These are phyloP conservation scores for Neofelis nebulosa DNA, from an alignment of 2,113 vertebrate species.

Conservation along the genomic window DNA sequence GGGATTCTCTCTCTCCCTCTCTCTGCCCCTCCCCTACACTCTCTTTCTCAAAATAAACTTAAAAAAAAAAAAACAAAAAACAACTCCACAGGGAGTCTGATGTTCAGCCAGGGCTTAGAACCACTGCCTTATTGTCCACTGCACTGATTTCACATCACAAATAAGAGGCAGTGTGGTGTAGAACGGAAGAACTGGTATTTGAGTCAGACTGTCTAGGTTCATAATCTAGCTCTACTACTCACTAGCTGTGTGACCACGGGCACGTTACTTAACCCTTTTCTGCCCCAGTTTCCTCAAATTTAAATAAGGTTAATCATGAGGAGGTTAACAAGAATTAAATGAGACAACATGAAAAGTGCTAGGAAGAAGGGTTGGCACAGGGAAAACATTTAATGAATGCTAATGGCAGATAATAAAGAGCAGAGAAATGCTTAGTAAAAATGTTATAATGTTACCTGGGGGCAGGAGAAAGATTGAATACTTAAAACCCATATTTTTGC, in stretches of 20 bases:
- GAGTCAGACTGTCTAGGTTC: background rate
- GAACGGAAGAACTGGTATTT: background rate
- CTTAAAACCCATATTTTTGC: background rate
- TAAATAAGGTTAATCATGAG: background rate
- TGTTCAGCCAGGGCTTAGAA: background rate
- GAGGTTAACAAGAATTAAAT: background rate
- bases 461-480: background rate
- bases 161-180: background rate
- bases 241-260: background rate
- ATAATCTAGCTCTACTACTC: background rate
- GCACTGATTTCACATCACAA: background rate
- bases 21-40: too few species aligned
- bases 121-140: background rate
- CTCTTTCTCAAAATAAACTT: too few species aligned
- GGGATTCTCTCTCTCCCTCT: too few species aligned
- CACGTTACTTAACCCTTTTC: background rate
- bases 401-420: background rate
- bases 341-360: background rate
- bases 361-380: background rate
- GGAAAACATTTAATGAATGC: background rate
- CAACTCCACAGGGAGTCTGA: background rate
- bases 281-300: background rate
- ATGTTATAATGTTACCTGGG: background rate
- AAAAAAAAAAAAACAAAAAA: too few species aligned
- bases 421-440: background rate